Evolutionary conservation across 2,797 vertebrate genomes (phyloP).

Genomic region (Prionace glauca): DNA sequence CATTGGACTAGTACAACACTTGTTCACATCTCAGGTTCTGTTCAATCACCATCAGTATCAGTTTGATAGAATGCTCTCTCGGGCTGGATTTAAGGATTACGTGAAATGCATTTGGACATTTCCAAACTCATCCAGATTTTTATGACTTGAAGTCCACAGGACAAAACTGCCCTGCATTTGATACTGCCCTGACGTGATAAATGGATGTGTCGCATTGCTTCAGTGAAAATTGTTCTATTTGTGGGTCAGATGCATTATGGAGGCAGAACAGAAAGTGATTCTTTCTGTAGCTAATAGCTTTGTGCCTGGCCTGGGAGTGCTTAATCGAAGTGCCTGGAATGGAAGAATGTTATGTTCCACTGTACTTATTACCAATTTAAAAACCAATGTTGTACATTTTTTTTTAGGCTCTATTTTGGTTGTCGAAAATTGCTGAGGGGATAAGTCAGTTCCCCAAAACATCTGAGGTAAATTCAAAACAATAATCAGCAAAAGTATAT

Average conservation of each 20-base stretch:
- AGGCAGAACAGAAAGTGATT: not conserved
- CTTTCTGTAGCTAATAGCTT: not conserved
- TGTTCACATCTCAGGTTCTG: not conserved
- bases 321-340: not conserved
- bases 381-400: not conserved
- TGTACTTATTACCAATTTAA: not conserved
- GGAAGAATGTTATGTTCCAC: not conserved
- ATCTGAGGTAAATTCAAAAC: not conserved
- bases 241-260: not conserved
- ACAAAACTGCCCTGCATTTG: not conserved
- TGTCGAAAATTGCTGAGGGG: not conserved
- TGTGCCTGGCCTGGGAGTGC: not conserved
- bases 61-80: not conserved
- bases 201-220: not conserved
- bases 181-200: not conserved
- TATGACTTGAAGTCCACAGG: not conserved
- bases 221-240: not conserved
- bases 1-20: not conserved
- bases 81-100: not conserved
- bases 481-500: not conserved
- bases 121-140: not conserved
- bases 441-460: not conserved
- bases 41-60: not conserved
- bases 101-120: not conserved
- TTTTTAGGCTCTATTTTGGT: not conserved